Evolutionary conservation across 92 coral and sea anemone genomes (phyloP), one percentile per base, ranked within the genome.

Genomic region (Chrysogorgia sp.): DNA sequence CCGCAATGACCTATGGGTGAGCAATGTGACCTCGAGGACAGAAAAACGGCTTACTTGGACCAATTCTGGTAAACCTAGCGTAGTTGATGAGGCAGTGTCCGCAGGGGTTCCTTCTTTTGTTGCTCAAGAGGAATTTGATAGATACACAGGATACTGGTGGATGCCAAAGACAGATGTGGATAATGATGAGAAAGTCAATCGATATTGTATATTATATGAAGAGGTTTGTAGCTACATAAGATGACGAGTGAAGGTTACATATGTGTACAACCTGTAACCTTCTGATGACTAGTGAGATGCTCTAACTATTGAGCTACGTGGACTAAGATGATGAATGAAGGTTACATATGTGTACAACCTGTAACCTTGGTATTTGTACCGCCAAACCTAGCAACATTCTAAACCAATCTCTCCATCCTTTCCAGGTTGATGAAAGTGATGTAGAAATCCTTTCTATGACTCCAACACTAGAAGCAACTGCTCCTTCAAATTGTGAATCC

Each of bases 131-230:
- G 99, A 96, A 31, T 96, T 91, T 91, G 99, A 96, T 52, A 71
- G 99, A 40, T 96, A 96, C 70, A 96, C 97, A 34, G 99, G 99
- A 0, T 96, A 91, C 75, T 96, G 99, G 99, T 96, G 99, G 99
- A 90, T 87, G 28, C 97, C 99, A 43, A 83, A 77, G 66, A 85
- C 67, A 59, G 76, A 77, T 40, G 67, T 82, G 13, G 90, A 92
- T 66, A 90, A 92, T 79, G 85, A 93, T 90, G 0, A 8, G 24
- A 49, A 22, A 29, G 28, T 30, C 13, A 87, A 82, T 63, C 89
- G 82, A 22, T 94, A 91, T 81, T 91, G 78, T 75, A 91, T 94
- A 63, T 79, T 94, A 28, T 94, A 91, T 89, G 98, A 94, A 79
- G 98, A 94, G 98, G 98, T 94, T 82, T 25, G 81, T 0, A 13